A percentile compares a stretch with the other conserved stretches of the same genome.
These are phyloP conservation scores for Hypercompe scribonia DNA, from an alignment of 2,888 invertebrate species.

Conservation along the genomic window DNA sequence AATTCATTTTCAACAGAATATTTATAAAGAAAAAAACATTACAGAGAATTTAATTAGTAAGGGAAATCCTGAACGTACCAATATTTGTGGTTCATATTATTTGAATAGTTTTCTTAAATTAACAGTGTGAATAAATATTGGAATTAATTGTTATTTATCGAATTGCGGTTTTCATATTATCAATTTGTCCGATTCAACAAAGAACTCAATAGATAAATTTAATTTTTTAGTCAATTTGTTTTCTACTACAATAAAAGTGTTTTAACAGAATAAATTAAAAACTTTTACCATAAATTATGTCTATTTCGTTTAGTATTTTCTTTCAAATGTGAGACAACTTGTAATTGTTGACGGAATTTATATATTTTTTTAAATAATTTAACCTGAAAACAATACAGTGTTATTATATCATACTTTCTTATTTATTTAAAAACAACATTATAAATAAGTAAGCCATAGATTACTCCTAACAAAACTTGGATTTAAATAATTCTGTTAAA, in stretches of 20 bases:
- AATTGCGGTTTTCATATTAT: neutral
- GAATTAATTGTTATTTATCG: neutral
- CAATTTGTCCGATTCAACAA: neutral
- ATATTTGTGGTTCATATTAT: neutral
- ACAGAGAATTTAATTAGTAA: too few species aligned
- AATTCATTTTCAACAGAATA: neutral
- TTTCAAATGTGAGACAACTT: neutral
- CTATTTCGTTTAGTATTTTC: neutral
- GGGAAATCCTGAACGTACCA: too few species aligned
- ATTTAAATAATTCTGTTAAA: constrained; percentile 10
- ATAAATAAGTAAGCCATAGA: neutral
- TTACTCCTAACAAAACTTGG: neutral
- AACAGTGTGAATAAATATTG: neutral
- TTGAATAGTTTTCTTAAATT: neutral
- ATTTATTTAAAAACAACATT: neutral
- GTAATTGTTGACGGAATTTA: neutral
- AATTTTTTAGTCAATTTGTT: neutral
- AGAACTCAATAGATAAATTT: neutral
- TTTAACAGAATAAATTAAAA: neutral
- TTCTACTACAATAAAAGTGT: neutral
- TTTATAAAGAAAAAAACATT: too few species aligned
- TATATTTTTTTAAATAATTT: neutral
- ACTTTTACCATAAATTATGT: neutral
- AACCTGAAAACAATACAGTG: neutral
- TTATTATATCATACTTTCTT: neutral